Base-by-base conservation (phyloP, 2,888 invertebrate species). In the Xanthostigma xanthostigma region DNA sequence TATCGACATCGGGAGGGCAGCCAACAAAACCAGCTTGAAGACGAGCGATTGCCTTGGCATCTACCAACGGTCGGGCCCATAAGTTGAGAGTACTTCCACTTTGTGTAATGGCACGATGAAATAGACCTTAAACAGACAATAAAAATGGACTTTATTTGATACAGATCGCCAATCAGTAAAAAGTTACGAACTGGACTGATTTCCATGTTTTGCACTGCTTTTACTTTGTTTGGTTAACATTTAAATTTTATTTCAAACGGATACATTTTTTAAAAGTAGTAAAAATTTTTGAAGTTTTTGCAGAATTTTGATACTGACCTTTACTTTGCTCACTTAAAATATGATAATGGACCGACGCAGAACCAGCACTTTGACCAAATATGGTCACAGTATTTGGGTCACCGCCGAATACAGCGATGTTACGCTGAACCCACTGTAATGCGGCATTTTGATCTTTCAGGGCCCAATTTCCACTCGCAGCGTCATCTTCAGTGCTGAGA, bases 341-440 rank as follows among this genome's bases (percentile, higher is more conserved):
- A 51, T 73, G 72, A 58, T 70, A 60, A 49, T 73, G 72, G 2
- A 66, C 64, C 27, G 69, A 64, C 9, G 65, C 63, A 2, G 64
- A 69, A 1, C 73, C 73, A 3, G 68, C 69, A 56, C 73, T 73
- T 56, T 70, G 67, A 3, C 73, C 73, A 50, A 70, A 68, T 46
- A 73, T 57, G 1, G 72, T 73, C 0, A 73, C 68, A 34, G 54
- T 58, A 0, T 62, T 53, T n/a, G 53, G 63, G 54, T 71, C 60
- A 1, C 73, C 73, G 2, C 68, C 68, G 51, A 73, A 74, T 36
- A 53, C 49, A 2, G 52, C 55, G 39, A 73, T 72, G 51, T 72
- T 65, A 1, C 62, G 59, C 42, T 68, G 62, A 3, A 73, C 65
- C 72, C 72, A 73, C 52, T 63, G 63, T 36, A 73, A 54, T 0